phyloP scores from a whole-genome alignment of 2,113 vertebrate genomes.

The Lophotis ruficrista region DNA sequence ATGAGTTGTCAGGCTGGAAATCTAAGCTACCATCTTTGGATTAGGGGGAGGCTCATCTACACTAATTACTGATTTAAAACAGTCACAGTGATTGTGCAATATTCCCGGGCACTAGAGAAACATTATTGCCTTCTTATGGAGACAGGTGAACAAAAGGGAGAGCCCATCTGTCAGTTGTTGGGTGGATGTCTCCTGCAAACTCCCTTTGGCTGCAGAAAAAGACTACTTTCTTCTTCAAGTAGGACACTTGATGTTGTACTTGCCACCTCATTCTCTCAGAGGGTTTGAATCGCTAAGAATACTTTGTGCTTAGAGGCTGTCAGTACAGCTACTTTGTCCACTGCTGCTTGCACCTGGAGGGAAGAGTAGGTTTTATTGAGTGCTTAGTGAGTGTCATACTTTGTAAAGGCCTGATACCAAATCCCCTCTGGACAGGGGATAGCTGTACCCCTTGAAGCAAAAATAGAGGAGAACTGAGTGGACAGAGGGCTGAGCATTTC shows the following conservation, averaged over 20 bases:
- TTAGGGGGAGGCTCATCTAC: background rate
- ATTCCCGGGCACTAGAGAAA: background rate
- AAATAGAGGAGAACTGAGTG: background rate
- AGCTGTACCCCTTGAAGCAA: background rate
- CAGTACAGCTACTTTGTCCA: background rate
- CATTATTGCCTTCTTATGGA: background rate
- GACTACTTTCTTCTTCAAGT: background rate
- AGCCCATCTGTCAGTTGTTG: background rate
- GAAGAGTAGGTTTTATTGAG: background rate
- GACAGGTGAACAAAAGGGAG: background rate
- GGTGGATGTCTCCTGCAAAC: background rate
- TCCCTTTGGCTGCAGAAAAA: background rate
- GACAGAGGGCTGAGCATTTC: background rate
- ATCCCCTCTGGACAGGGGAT: background rate
- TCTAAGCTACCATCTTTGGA: background rate
- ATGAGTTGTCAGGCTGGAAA: slow-evolving; percentile 8
- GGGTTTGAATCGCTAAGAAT: background rate
- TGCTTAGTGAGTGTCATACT: background rate
- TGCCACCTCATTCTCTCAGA: background rate
- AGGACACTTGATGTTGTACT: background rate
- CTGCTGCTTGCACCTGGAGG: background rate
- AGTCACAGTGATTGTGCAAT: background rate
- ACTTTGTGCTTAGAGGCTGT: background rate
- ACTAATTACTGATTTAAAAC: slow-evolving; percentile 9
- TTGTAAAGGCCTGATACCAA: background rate